Evolutionary conservation across 2,888 invertebrate genomes (phyloP).

Genomic region (Gasteruption jaculator): DNA sequence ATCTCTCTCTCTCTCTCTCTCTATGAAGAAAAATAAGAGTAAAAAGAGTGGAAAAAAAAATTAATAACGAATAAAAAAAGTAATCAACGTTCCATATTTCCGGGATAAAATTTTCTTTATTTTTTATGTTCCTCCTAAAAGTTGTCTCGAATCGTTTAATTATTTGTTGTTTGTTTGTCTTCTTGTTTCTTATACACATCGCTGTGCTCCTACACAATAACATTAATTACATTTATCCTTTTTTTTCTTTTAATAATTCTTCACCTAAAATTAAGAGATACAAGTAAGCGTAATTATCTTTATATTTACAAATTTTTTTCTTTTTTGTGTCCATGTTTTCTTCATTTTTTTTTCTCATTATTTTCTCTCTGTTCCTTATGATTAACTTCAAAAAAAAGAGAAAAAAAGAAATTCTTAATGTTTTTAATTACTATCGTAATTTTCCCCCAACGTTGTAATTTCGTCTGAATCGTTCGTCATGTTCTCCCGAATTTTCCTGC

Average conservation of each 20-base stretch:
- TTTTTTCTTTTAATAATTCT: no score
- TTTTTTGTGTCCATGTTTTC: constrained; percentile 30
- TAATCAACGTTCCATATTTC: no score
- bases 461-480: no score
- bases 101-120: constrained; percentile 51
- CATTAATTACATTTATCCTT: constrained; percentile 52
- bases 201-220: constrained; percentile 51
- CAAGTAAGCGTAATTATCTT: constrained; percentile 52
- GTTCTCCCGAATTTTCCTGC: no score
- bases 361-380: constrained; percentile 21
- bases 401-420: no score
- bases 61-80: no score
- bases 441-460: no score
- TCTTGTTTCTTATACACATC: constrained; percentile 49
- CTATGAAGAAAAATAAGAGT: no score
- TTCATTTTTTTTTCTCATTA: constrained; percentile 19
- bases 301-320: constrained; percentile 45
- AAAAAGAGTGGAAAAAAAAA: no score
- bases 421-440: no score
- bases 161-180: no score
- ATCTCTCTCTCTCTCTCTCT: no score
- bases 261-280: constrained; percentile 51
- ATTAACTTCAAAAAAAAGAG: constrained; percentile 15
- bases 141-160: constrained; percentile 46
- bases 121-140: constrained; percentile 47